Conservation (phyloP, 2,888 invertebrate species). For the Drosophila phalerata region DNA sequence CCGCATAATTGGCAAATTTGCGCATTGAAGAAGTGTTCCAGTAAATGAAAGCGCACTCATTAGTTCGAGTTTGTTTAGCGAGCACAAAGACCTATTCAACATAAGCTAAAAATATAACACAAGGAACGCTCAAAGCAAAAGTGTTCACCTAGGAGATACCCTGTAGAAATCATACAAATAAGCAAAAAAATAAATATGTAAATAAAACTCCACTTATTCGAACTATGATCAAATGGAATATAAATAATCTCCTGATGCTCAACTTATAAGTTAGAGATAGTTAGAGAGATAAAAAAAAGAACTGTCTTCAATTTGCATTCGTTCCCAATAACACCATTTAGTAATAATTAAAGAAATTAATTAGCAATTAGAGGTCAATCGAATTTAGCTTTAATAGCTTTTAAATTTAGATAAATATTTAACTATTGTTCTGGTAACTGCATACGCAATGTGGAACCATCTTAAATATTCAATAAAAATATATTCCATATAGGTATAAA, state of each 20-base stretch:
- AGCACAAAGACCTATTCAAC: slow-evolving; percentile 42
- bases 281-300: no score
- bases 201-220: not conserved
- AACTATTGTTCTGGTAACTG: no score
- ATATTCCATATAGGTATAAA: not conserved
- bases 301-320: no score
- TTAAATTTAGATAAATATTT: no score
- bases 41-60: slow-evolving; percentile 62
- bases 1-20: slow-evolving; percentile 74
- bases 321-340: no score
- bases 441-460: no score
- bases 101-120: slow-evolving; percentile 38
- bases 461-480: not conserved
- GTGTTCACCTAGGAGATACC: slow-evolving; percentile 2
- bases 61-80: slow-evolving; percentile 72
- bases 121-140: not conserved
- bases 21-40: slow-evolving; percentile 46
- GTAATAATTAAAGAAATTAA: no score
- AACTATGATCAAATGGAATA: not conserved
- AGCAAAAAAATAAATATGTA: not conserved
- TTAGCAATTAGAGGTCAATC: no score
- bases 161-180: not conserved
- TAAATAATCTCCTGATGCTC: not conserved
- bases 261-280: not conserved
- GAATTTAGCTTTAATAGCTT: no score